phyloP scores from a whole-genome alignment of 1,140 invertebrate genomes.

The Drosophila dunni region DNA sequence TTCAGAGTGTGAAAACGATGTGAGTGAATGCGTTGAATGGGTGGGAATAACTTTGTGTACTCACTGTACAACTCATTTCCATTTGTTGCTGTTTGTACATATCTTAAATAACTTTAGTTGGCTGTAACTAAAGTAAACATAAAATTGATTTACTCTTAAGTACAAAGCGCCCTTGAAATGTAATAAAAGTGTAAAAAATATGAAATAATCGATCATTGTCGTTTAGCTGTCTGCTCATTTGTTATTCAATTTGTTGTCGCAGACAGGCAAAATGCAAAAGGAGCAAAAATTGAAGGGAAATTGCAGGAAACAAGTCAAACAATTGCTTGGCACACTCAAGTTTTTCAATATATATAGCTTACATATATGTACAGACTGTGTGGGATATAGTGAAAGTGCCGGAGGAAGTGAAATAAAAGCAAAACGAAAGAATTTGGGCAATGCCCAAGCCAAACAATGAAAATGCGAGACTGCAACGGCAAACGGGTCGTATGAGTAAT shows the following conservation, averaged over 20 bases:
- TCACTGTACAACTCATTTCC: constrained; percentile 21
- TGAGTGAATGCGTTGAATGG: background rate
- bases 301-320: constrained; percentile 60
- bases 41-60: constrained; percentile 7
- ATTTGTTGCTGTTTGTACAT: background rate
- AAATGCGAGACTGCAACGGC: constrained; percentile 5
- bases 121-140: too few species aligned
- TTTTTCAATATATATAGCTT: background rate
- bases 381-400: constrained; percentile 61
- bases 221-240: constrained; percentile 22
- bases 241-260: constrained; percentile 58
- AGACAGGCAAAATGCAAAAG: constrained; percentile 15
- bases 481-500: constrained; percentile 73
- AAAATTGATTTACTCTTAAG: too few species aligned
- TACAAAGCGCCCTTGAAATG: too few species aligned
- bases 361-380: background rate
- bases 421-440: constrained; percentile 13
- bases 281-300: constrained; percentile 25
- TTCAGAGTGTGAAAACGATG: constrained; percentile 21
- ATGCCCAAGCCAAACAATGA: constrained; percentile 61
- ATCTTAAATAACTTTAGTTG: too few species aligned
- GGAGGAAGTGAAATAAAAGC: constrained; percentile 5
- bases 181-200: background rate
- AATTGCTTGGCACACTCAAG: constrained; percentile 53
- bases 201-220: constrained; percentile 25